Evolutionary conservation across 2,113 vertebrate species (phyloP), one percentile per base, ranked within the genome.

Genomic region (Actinemys pallida): DNA sequence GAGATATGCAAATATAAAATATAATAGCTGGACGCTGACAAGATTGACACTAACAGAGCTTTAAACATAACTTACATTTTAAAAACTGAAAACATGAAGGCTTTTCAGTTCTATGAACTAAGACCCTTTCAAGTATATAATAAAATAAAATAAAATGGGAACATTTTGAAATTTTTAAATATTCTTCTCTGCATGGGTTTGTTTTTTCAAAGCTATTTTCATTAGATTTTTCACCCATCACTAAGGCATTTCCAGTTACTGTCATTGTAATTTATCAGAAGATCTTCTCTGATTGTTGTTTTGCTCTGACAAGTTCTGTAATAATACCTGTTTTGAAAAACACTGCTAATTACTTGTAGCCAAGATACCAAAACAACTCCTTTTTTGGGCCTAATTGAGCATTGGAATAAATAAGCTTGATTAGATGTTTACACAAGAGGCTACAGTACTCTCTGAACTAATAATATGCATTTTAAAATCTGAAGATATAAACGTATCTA

Each of bases 291-390:
- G 39, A 1, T 83, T 35, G 3, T 56, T 49, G 39, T 90, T 90
- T 93, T 94, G 69, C 45, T 85, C 87, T 95, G 76, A 45, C 52
- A 45, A 50, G 14, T 82, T 80, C 54, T 47, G 11, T 45, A 25
- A 57, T 88, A 72, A 29, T 85, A 83, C 49, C 4, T 22, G 20
- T 84, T 91, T 79, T 90, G 56, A 90, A 96, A 90, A 86, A 50
- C 95, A 57, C 7, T 27, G 39, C 11, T 91, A 65, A 84, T 65
- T 50, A 25, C 53, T 35, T 92, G 90, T 91, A 72, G 84, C 86
- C 49, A 76, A 94, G 82, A 92, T 54, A 53, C 62, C 89, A 88
- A 75, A 87, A 87, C 47, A 85, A 57, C 19, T 86, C 35, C 24
- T 78, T 82, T 16, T 72, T 87, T 91, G 81, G 83, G n/a, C 53